These are phyloP conservation scores for Setophaga coronata DNA, from an alignment of 2,113 vertebrate species.

Conservation along the genomic window DNA sequence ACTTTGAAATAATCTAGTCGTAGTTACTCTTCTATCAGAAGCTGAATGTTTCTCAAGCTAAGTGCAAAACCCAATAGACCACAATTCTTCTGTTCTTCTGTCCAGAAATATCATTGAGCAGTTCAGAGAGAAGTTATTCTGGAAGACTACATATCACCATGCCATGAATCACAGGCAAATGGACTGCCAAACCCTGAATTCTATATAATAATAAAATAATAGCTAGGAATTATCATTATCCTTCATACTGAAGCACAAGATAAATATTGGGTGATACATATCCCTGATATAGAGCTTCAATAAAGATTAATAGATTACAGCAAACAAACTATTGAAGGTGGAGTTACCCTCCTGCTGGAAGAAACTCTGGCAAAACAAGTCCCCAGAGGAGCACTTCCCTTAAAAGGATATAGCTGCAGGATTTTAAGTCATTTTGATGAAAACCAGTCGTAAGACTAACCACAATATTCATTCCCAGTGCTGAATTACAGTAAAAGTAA, in stretches of 20 bases:
- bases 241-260: neutral
- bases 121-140: neutral
- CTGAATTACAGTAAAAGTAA: neutral
- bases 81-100: neutral
- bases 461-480: neutral
- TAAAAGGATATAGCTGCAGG: neutral
- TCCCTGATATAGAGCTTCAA: neutral
- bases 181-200: neutral
- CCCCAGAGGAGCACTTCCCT: neutral
- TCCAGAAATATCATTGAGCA: neutral
- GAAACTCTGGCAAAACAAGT: neutral
- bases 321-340: neutral
- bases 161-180: neutral
- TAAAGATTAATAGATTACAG: neutral
- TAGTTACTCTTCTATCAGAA: neutral
- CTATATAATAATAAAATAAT: neutral
- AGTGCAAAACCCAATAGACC: neutral
- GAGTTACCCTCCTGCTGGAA: neutral
- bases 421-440: slow-evolving; percentile 13
- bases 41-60: neutral
- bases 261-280: neutral
- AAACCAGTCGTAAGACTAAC: neutral
- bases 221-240: neutral
- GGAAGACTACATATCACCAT: neutral
- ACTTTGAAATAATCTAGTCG: neutral